Base-by-base conservation (phyloP, 2,113 vertebrate genomes). In the Dunckerocampus dactyliophorus region DNA sequence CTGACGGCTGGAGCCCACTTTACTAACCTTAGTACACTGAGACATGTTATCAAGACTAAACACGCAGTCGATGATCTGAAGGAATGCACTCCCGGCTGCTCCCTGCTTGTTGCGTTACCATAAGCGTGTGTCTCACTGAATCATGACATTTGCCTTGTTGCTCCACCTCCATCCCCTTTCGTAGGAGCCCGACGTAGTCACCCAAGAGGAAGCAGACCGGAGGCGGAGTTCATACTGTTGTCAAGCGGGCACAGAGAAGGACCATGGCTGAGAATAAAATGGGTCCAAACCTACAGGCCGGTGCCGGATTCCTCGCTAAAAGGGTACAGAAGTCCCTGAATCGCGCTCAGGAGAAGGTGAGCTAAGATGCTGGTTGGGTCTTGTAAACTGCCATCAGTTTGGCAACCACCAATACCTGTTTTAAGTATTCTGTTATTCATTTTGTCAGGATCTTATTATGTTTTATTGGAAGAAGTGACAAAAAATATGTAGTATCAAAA, bases 291-390 rank as follows among this genome's bases (percentile, higher is more conserved):
- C 69, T 92, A 0, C 92, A 94, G 56, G 83, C 93, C 13, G 89
- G 90, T 5, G 95, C 95, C 0, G 95, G 94, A 52, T 82, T 95
- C 65, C 88, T 98, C 48, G 95, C 95, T 67, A 95, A 92, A 79
- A 90, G 93, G 67, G 89, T 98, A 80, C 95, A 98, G 87, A 98
- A 96, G 74, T 94, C 78, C 24, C 73, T 97, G 81, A 95, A 84
- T 75, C 89, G 95, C 37, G 95, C 95, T 2, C 95, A 98, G 72
- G 95, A 98, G 88, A 98, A 95, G 94, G 95, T 98, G 89, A 76
- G 75, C 5, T 16, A 22, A 12, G 14, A 4, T 43, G 3, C 37
- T 15, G 19, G 6, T 54, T 43, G 39, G 39, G 39, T 43, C 39
- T 43, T 34, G 31, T 28, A 28, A 39, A n/a, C n/a, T n/a, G n/a